Evolutionary conservation across 2,888 invertebrate genomes (phyloP), one percentile per base, ranked within the genome.

Genomic region (Pammene aurita): DNA sequence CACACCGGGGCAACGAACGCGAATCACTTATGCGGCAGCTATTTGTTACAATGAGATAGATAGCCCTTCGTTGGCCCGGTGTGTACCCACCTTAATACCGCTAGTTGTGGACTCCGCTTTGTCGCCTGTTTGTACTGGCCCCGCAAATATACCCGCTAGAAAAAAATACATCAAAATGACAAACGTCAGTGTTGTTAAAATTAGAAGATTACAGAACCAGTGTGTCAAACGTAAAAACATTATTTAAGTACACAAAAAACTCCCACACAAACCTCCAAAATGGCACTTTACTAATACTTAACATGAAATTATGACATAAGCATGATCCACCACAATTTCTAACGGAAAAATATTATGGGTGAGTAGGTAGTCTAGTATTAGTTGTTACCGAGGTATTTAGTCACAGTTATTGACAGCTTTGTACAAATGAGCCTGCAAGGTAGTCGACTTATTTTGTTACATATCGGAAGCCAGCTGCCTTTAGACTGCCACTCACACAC

Each of bases 341-440:
- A 58, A 58, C 72, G 64, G 71, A 64, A 72, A 75, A 75, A 78
- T 83, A 89, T 76, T 83, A 90, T 90, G 90, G 89, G 89, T 88
- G 77, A 86, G 89, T 83, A 66, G n/a, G 66, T 70, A 60, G 52
- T 34, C n/a, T 9, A 50, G 16, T 48, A 4, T 11, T 42, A 63
- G 61, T 35, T 34, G 54, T 34, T 54, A 54, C n/a, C 66, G 68
- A 67, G 42, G 50, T 18, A 71, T 71, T 76, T 82, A 78, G 77
- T 76, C 66, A 76, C 78, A 74, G 75, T 75, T 75, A 80, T 80
- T 83, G 81, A 87, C 87, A 88, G 88, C 87, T 89, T 88, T 88
- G 88, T 88, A 88, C 88, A 89, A 88, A 88, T 78, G 84, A 86
- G 82, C 84, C 84, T 84, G 80, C 81, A 67, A 63, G 56, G 41